phyloP scores from a whole-genome alignment of 2,113 vertebrate species.

The Carettochelys insculpta region DNA sequence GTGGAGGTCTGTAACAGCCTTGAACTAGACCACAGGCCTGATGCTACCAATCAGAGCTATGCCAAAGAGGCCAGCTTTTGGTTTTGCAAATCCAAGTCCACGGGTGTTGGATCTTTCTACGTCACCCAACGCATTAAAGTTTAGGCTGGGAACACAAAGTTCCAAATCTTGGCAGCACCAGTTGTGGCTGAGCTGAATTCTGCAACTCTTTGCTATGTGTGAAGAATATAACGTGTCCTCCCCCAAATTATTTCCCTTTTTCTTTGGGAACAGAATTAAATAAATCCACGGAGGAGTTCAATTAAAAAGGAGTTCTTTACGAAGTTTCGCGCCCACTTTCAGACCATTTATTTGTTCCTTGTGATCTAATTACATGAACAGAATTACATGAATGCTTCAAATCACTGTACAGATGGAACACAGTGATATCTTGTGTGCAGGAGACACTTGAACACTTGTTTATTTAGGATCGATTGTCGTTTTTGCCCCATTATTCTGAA shows the following conservation, averaged over 20 bases:
- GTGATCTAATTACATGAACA: not conserved
- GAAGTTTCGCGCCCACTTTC: slow-evolving; percentile 46
- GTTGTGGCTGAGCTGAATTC: not conserved
- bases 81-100: not conserved
- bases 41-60: not conserved
- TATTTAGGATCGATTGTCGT: slow-evolving; percentile 33
- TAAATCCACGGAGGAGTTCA: slow-evolving; percentile 68
- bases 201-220: not conserved
- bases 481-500: slow-evolving; percentile 3
- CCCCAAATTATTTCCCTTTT: slow-evolving; percentile 51
- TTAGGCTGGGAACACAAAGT: not conserved
- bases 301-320: slow-evolving; percentile 57
- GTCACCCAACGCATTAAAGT: not conserved
- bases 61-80: not conserved
- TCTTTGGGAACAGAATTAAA: slow-evolving; percentile 61
- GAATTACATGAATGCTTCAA: slow-evolving; percentile 37
- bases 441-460: slow-evolving; percentile 16
- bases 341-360: slow-evolving; percentile 48
- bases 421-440: accelerated
- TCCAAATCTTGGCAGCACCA: not conserved
- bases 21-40: not conserved
- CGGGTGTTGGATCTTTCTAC: not conserved
- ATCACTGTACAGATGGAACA: slow-evolving; percentile 28
- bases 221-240: slow-evolving; percentile 29
- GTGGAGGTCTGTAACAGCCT: accelerated